These are phyloP conservation scores for Menura novaehollandiae DNA, from an alignment of 2,113 vertebrate species.

Conservation along the genomic window DNA sequence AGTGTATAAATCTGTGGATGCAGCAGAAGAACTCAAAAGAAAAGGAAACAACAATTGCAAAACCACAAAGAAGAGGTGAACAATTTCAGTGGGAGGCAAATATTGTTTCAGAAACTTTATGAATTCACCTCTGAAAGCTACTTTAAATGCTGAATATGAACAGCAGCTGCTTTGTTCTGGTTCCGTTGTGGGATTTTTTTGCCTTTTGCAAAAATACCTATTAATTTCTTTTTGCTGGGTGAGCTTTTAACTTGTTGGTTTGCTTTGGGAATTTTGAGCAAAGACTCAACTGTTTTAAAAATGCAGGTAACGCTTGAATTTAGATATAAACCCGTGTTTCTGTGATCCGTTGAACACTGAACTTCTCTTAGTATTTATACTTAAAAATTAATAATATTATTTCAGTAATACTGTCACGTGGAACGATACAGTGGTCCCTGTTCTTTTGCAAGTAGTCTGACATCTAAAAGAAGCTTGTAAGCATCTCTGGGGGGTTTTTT, in stretches of 20 bases:
- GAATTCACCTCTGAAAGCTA: neutral
- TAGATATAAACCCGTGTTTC: accelerated
- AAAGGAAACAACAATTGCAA: neutral
- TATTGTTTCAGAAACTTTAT: neutral
- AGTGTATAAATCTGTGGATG: neutral
- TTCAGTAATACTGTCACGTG: neutral
- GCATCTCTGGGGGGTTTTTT: neutral
- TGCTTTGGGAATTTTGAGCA: neutral
- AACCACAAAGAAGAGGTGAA: neutral
- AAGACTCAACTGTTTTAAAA: neutral
- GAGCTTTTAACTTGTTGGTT: neutral
- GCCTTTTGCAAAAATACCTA: neutral
- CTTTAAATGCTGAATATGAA: neutral
- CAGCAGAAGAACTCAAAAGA: neutral
- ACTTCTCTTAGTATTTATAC: neutral
- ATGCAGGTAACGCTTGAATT: neutral
- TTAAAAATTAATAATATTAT: neutral
- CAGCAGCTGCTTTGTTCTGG: neutral
- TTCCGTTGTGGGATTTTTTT: neutral
- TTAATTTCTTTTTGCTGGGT: neutral
- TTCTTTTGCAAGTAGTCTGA: neutral
- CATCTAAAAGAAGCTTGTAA: neutral
- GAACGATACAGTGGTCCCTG: neutral
- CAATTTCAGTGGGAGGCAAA: neutral
- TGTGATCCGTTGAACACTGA: neutral